These are phyloP conservation scores for Aspidapion aeneum DNA, from an alignment of 2,888 invertebrate species.

Conservation along the genomic window DNA sequence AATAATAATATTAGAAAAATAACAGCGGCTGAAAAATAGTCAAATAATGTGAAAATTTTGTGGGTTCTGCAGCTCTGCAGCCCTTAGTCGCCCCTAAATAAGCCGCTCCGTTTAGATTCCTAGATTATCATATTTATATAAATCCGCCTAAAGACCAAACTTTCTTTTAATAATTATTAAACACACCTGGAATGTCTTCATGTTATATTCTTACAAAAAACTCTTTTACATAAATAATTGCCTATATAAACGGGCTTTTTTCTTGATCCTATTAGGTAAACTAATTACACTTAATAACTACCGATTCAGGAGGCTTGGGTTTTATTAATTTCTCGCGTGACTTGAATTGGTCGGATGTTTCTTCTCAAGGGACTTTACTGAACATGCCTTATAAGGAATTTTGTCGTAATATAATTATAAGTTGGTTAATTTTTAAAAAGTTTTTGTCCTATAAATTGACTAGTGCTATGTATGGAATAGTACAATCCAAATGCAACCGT, in stretches of 20 bases:
- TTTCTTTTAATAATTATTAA: too few species aligned
- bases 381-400: neutral
- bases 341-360: neutral
- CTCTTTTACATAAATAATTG: neutral
- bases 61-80: too few species aligned
- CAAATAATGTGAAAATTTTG: too few species aligned
- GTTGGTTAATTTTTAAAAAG: neutral
- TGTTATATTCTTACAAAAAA: neutral
- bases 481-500: too few species aligned
- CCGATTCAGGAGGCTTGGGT: constrained; percentile 11
- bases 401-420: neutral
- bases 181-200: neutral
- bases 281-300: neutral
- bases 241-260: neutral
- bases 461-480: too few species aligned
- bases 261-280: neutral
- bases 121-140: too few species aligned
- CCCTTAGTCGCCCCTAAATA: too few species aligned
- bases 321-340: constrained; percentile 1
- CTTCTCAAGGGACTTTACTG: neutral
- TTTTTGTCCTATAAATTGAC: too few species aligned
- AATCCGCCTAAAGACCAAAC: too few species aligned
- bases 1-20: too few species aligned
- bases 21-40: too few species aligned
- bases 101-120: too few species aligned